Evolutionary conservation across 2,797 vertebrate species (phyloP), one percentile per base, ranked within the genome.

Genomic region (Buceros bicornis): DNA sequence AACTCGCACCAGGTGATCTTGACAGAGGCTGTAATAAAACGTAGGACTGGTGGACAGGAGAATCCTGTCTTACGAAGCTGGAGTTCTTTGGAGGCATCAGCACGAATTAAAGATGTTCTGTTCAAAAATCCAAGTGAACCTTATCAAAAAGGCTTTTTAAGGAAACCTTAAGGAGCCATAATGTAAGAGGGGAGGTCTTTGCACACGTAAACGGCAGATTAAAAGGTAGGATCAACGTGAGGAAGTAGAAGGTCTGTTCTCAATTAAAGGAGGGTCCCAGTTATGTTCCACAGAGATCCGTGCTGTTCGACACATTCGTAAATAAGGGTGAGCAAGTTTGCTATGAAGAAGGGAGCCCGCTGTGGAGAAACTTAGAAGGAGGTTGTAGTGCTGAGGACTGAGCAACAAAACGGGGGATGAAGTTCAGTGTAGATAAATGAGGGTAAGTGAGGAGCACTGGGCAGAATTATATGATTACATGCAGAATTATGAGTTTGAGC

Each of bases 51-150:
- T 82, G 20, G 35, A 28, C 31, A 47, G 21, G 37, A 16, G 60
- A 83, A 19, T 31, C 43, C 18, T 40, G 11, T 62, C n/a, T 26
- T 48, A 29, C 5, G 19, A 13, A 79, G 12, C 7, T 93, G 33
- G 50, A 79, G 37, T 65, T 82, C 66, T 74, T 83, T 22, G 70
- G 28, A 76, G 48, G 15, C 28, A 79, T 87, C 54, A 67, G 28
- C 37, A 84, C 65, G 42, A 95, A 71, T 26, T 47, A 71, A 77
- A 89, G 33, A 43, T 65, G 26, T 47, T 89, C 22, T 58, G 8
- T 82, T 90, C 42, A 90, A 76, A 94, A 92, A 69, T 84, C 73
- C 48, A 92, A 91, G 70, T 82, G 54, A 84, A 69, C 18, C 71
- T 82, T 57, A 40, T 76, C 11, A 69, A 35, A 61, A 74, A 79